Evolutionary conservation across 2,113 vertebrate genomes (phyloP).

Genomic region (Bujurquina vittata): DNA sequence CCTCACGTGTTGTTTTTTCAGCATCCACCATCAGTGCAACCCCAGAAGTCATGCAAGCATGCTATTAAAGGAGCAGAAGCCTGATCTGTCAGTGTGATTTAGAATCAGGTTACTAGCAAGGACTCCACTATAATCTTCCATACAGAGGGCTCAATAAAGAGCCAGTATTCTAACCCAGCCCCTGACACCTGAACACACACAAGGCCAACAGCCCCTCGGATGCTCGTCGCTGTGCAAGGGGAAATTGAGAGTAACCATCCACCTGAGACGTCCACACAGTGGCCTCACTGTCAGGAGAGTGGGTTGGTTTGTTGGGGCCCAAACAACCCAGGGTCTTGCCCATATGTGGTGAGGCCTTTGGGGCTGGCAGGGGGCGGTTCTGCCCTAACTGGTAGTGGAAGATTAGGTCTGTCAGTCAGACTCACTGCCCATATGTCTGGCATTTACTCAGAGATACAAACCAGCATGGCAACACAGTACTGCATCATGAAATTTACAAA

Average conservation of each 20-base stretch:
- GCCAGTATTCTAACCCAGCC: constrained; percentile 54
- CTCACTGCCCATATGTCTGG: constrained; percentile 30
- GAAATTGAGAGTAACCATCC: constrained; percentile 51
- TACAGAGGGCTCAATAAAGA: constrained; percentile 62
- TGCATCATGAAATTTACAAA: background rate
- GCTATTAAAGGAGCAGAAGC: constrained; percentile 43
- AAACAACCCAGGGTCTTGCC: constrained; percentile 40
- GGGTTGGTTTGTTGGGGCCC: constrained; percentile 45
- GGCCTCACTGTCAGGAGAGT: constrained; percentile 51
- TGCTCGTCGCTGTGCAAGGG: constrained; percentile 40
- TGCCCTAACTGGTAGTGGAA: constrained; percentile 55
- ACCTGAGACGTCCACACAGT: constrained; percentile 67
- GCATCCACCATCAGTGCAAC: constrained; percentile 25
- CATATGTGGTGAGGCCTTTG: constrained; percentile 57
- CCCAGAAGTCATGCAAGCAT: constrained; percentile 28
- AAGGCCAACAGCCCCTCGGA: constrained; percentile 34
- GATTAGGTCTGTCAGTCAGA: constrained; percentile 38
- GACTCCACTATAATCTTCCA: constrained; percentile 52
- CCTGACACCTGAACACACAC: constrained; percentile 74
- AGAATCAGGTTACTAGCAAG: constrained; percentile 59
- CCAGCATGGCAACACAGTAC: background rate
- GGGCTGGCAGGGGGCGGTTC: constrained; percentile 38
- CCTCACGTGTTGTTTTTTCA: constrained; percentile 21
- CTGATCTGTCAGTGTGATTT: constrained; percentile 63
- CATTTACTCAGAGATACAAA: constrained; percentile 29